Base-by-base conservation (phyloP, 2,888 invertebrate species). In the Dorcus hopei region DNA sequence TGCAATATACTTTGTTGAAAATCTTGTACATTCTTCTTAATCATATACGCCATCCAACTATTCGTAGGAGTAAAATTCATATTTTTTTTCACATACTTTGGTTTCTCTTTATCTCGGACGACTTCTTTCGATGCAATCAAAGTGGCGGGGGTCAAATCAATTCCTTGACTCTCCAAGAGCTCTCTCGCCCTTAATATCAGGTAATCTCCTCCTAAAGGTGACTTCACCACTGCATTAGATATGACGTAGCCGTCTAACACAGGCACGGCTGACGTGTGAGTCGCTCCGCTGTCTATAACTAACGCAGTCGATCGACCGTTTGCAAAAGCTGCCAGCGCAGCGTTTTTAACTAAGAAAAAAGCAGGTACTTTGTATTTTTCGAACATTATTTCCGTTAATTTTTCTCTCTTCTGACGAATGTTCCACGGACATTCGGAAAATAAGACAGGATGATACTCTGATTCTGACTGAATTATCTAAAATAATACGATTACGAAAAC, bases 391-490 rank as follows among this genome's bases (percentile, higher is more conserved):
- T 99, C 99, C 0, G 97, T 96, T 2, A 99, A 79, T 74, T 93
- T 94, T 81, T 99, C 99, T 14, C 99, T 83, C 71, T 96, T 95
- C 9, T 90, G 88, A 56, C 96, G 84, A 1, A 90, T 86, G 66
- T 97, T 97, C 97, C 97, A 97, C 47, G 97, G 93, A 0, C 97
- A 93, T 79, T 99, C 99, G 0, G 98, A 97, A 84, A 99, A 97
- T 26, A 99, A 82, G 0, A 97, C 94, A 19, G 98, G 98, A 78
- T 99, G 99, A 74, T 91, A 92, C 70, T 95, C 92, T 0, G 97
- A 90, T 65, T 97, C 95, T 0, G 96, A 95, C 66, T 94, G 92
- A 67, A 99, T 93, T 40, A 96, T 90, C 84, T 85, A 71, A 3
- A 72, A 66, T 49, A 54, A 14, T 38, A 38, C 16, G 26, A 23